phyloP scores from a whole-genome alignment of 2,888 invertebrate species.

The Drosophila mayaguana region DNA sequence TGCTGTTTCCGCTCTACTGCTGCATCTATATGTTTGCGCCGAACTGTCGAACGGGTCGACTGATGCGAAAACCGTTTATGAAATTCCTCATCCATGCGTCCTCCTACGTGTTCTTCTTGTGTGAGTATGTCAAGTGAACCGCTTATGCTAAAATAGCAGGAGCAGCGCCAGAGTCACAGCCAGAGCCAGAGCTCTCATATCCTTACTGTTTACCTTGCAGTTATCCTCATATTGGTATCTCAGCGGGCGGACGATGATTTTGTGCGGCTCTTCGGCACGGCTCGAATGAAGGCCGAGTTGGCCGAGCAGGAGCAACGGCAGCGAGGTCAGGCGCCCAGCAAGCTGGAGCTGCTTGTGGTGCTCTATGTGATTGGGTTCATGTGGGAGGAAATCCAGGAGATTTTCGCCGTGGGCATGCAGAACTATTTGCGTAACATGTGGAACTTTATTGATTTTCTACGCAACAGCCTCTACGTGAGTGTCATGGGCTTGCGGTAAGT shows the following conservation, averaged over 20 bases:
- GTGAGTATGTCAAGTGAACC: constrained; percentile 87
- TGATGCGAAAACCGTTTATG: constrained; percentile 97
- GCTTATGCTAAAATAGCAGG: constrained; percentile 22
- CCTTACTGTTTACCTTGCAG: constrained; percentile 85
- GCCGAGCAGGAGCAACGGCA: constrained; percentile 89
- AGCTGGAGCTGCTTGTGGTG: constrained; percentile 92
- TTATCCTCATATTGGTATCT: constrained; percentile 95
- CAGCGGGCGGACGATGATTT: constrained; percentile 93
- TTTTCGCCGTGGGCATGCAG: constrained; percentile 94
- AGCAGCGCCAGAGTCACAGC: background rate
- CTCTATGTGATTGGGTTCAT: constrained; percentile 95
- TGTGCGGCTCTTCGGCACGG: constrained; percentile 90
- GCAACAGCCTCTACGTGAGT: constrained; percentile 93
- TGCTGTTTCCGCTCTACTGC: constrained; percentile 95
- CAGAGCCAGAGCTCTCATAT: background rate
- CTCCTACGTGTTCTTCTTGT: constrained; percentile 96
- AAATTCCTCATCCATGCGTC: constrained; percentile 98
- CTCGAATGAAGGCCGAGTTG: constrained; percentile 88
- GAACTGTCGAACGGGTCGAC: constrained; percentile 90
- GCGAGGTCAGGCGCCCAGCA: constrained; percentile 93
- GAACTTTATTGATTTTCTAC: constrained; percentile 98
- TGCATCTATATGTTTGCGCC: constrained; percentile 94
- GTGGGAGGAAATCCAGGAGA: constrained; percentile 96
- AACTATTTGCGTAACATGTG: constrained; percentile 96
- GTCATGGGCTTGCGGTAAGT: constrained; percentile 88